phyloP scores from a whole-genome alignment of 2,797 vertebrate species.

The Pangasius mekongensis region DNA sequence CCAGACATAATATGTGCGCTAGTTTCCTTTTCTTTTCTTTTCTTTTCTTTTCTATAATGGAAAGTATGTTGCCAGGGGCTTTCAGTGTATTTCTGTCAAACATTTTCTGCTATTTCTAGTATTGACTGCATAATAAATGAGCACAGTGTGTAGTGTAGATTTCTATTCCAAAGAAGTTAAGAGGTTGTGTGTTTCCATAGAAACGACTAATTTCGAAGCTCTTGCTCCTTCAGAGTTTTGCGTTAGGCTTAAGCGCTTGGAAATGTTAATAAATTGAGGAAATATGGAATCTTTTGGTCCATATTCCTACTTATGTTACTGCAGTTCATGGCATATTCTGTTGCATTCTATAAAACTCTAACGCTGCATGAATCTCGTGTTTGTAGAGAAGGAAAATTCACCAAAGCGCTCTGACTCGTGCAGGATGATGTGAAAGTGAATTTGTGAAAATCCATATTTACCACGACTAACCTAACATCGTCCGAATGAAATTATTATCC shows the following conservation, averaged over 20 bases:
- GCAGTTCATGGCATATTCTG: neutral
- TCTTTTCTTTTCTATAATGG: neutral
- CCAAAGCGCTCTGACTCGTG: neutral
- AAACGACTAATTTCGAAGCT: neutral
- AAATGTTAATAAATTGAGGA: neutral
- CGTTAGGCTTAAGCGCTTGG: neutral
- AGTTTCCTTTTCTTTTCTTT: neutral
- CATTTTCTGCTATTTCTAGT: neutral
- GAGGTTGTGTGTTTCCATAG: neutral
- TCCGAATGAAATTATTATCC: neutral
- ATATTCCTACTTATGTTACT: neutral
- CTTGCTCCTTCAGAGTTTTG: neutral
- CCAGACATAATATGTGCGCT: neutral
- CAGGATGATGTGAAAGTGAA: neutral
- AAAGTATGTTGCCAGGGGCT: neutral
- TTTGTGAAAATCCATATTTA: neutral
- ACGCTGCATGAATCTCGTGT: neutral
- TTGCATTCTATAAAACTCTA: neutral
- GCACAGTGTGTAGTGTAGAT: neutral
- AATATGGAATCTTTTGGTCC: neutral
- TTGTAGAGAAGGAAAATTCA: neutral
- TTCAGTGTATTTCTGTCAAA: neutral
- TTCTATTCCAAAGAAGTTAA: neutral
- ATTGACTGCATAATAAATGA: constrained; percentile 8
- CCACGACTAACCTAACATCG: neutral